Evolutionary conservation across 2,113 vertebrate species (phyloP), one percentile per base, ranked within the genome.

Genomic region (Sprattus sprattus): DNA sequence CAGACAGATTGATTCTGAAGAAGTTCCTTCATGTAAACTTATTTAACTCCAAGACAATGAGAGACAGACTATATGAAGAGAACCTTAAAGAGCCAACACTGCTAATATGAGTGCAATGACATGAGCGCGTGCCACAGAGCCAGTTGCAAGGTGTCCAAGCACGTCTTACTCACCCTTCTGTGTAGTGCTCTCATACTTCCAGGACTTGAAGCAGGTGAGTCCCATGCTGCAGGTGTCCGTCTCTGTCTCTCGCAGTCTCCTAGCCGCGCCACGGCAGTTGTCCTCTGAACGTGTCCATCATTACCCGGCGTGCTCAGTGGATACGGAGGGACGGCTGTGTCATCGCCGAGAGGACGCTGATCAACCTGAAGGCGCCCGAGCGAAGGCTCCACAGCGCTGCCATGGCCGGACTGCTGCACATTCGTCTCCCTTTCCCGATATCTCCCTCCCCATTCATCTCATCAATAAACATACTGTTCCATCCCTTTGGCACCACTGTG

Each of bases 201-300:
- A 95, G 86, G 95, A 95, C 92, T 95, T 95, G 88, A 95, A 95
- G 92, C 95, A 95, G 91, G 94, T 95, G 92, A 95, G 94, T 92
- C 95, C 95, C 95, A 95, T 95, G 85, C 93, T 95, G 93, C 90
- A 90, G 88, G 25, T 89, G 82, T 85, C 86, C 78, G 84, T 0
- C 3, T 13, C 18, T 88, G 86, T 92, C 90, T 92, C 90, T 92
- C 90, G 93, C 92, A 78, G 71, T 39, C 71, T 32, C 28, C 71
- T 78, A 85, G 81, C 86, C 81, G 54, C 57, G 71, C 84, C 87
- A 22, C 80, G 86, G 75, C 85, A 86, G 20, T 4, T 50, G n/a
- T 32, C 67, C 89, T 89, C 83, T 82, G 71, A n/a, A 52, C 82
- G 75, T 82, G 83, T 88, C 88, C 89, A 89, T 89, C 89, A 39